These are phyloP conservation scores for Drosophila pseudotakahashii DNA, from an alignment of 2,888 invertebrate genomes.

Conservation along the genomic window DNA sequence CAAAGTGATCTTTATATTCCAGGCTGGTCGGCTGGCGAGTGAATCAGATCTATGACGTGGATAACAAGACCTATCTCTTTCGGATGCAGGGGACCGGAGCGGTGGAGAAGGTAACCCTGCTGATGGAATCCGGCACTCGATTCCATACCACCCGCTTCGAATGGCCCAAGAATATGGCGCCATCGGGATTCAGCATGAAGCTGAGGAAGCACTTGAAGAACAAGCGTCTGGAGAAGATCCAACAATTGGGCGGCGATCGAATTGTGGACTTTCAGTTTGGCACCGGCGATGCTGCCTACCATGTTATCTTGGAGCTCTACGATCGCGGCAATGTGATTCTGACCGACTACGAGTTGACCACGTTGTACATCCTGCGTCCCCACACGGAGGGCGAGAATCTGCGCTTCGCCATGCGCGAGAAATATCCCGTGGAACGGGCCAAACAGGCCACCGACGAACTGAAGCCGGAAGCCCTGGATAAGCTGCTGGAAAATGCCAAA, in stretches of 20 bases:
- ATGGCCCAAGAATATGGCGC: conserved; percentile 98
- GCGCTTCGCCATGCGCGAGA: conserved; percentile 95
- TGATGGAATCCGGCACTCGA: conserved; percentile 97
- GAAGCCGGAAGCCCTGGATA: conserved; percentile 86
- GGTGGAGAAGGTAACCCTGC: conserved; percentile 91
- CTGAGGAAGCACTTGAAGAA: conserved; percentile 98
- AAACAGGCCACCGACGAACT: conserved; percentile 86
- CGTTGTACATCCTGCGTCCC: conserved; percentile 96
- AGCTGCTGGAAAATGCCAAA: conserved; percentile 87
- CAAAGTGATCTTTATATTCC: conserved; percentile 72
- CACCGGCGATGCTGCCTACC: conserved; percentile 95
- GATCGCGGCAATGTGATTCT: conserved; percentile 98
- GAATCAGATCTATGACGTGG: conserved; percentile 98
- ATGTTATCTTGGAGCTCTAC: conserved; percentile 97
- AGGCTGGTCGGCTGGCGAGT: conserved; percentile 96
- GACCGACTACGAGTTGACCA: conserved; percentile 95
- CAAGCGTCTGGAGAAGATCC: conserved; percentile 93
- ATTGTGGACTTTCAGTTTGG: conserved; percentile 98
- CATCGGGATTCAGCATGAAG: conserved; percentile 99
- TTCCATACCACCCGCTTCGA: conserved; percentile 98
- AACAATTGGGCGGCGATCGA: conserved; percentile 96
- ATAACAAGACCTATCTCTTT: conserved; percentile 97
- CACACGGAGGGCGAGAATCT: conserved; percentile 96
- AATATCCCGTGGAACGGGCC: conserved; percentile 92
- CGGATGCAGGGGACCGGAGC: conserved; percentile 94